A percentile compares a stretch with the other conserved stretches of the same genome.
These are phyloP conservation scores for Peromyscus attwateri DNA, from an alignment of 2,797 vertebrate genomes.

Conservation along the genomic window DNA sequence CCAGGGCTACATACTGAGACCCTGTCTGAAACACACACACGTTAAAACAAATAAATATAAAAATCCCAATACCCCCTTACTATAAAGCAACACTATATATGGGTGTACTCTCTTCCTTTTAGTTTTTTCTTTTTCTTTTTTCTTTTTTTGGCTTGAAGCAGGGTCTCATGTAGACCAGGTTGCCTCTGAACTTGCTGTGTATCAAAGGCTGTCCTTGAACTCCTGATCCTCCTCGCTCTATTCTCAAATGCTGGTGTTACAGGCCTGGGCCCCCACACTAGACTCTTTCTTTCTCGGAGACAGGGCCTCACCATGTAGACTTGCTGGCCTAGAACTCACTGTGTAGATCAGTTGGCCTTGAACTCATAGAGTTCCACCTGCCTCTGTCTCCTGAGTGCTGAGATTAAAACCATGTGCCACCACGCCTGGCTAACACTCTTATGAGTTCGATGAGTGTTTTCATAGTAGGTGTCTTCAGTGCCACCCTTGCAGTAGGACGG, in stretches of 20 bases:
- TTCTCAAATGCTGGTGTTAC: background rate
- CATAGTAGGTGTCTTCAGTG: background rate
- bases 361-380: background rate
- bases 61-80: background rate
- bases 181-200: background rate
- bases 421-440: too few relatives aligned
- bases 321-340: background rate
- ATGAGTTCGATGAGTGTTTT: conserved; percentile 4
- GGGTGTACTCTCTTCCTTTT: background rate
- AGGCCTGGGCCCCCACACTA: background rate
- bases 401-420: background rate
- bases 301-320: background rate
- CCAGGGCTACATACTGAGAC: background rate
- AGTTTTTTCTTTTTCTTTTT: too few relatives aligned
- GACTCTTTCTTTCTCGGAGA: background rate
- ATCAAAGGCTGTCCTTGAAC: background rate
- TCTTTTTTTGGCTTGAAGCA: too few relatives aligned
- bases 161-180: background rate
- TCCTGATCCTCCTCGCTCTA: background rate
- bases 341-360: background rate
- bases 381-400: background rate
- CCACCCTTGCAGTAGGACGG: background rate
- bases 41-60: background rate
- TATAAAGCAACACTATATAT: conserved; percentile 5
- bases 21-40: background rate